Conservation (phyloP, 2,888 invertebrate genomes). For the Pseudococcus viburni region DNA sequence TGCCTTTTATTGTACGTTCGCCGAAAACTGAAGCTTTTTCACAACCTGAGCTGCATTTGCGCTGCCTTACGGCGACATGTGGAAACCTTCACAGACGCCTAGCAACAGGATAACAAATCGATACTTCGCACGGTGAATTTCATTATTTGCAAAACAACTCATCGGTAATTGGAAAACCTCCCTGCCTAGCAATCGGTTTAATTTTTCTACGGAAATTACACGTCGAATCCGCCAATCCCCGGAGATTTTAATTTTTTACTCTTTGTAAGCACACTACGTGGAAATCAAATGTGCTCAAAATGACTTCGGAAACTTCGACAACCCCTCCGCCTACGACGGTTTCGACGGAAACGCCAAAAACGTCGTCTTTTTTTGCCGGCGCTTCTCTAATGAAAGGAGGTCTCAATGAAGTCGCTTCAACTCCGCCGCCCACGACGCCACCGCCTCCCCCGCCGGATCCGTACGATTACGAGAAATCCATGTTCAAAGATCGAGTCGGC, state of each 20-base stretch:
- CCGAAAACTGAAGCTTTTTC: background rate
- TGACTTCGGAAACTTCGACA: background rate
- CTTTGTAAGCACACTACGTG: background rate
- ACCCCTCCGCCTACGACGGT: conserved; percentile 5
- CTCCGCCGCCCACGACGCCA: conserved; percentile 20
- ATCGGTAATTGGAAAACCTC: background rate
- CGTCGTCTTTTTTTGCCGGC: background rate
- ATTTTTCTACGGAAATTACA: background rate
- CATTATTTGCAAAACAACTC: background rate
- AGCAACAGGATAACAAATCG: conserved; percentile 41
- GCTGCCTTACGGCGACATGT: background rate
- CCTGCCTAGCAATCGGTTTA: conserved; percentile 6
- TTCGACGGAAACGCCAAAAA: background rate
- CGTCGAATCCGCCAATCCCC: too few relatives aligned
- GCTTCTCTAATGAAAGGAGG: background rate
- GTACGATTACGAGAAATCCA: conserved; percentile 48
- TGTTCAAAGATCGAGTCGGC: conserved; percentile 1
- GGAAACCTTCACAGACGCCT: conserved; percentile 16
- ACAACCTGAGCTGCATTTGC: conserved; percentile 40
- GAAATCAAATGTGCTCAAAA: background rate
- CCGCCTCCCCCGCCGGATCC: conserved; percentile 46
- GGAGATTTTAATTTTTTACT: conserved; percentile 4
- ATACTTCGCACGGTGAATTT: background rate
- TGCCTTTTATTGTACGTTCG: background rate
- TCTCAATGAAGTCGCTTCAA: conserved; percentile 1